These are phyloP conservation scores for Busseola fusca DNA, from an alignment of 2,888 invertebrate genomes.

Conservation along the genomic window DNA sequence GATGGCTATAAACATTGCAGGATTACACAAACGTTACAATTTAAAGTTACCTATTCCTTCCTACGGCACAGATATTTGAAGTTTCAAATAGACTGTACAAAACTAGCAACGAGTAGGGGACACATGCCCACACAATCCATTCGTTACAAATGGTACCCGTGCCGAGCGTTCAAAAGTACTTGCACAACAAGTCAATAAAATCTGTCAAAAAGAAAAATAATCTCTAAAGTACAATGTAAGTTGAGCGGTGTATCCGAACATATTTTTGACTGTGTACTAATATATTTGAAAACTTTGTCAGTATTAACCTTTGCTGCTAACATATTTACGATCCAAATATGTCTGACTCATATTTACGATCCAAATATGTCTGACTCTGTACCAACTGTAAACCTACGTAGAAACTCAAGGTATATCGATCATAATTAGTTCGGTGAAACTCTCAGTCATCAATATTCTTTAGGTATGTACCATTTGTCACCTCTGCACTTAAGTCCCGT, in stretches of 20 bases:
- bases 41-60: conserved; percentile 4
- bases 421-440: conserved; percentile 30
- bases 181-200: conserved; percentile 58
- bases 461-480: conserved; percentile 46
- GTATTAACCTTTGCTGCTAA: conserved; percentile 21
- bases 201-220: conserved; percentile 58
- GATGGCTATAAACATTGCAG: conserved; percentile 51
- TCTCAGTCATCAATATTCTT: conserved; percentile 43
- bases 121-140: conserved; percentile 41
- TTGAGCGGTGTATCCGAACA: conserved; percentile 49
- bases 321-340: conserved; percentile 37
- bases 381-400: background rate
- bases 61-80: conserved; percentile 15
- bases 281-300: conserved; percentile 45
- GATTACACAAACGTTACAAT: conserved; percentile 42
- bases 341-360: too few relatives aligned
- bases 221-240: conserved; percentile 55
- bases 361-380: background rate
- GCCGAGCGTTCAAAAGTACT: conserved; percentile 51
- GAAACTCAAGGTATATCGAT: conserved; percentile 23
- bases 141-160: conserved; percentile 48
- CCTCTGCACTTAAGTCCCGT: conserved; percentile 48
- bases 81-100: conserved; percentile 35
- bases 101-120: conserved; percentile 43
- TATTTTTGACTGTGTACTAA: conserved; percentile 43